These are phyloP conservation scores for Trichechus manatus DNA, from an alignment of 2,113 vertebrate genomes.

Conservation along the genomic window DNA sequence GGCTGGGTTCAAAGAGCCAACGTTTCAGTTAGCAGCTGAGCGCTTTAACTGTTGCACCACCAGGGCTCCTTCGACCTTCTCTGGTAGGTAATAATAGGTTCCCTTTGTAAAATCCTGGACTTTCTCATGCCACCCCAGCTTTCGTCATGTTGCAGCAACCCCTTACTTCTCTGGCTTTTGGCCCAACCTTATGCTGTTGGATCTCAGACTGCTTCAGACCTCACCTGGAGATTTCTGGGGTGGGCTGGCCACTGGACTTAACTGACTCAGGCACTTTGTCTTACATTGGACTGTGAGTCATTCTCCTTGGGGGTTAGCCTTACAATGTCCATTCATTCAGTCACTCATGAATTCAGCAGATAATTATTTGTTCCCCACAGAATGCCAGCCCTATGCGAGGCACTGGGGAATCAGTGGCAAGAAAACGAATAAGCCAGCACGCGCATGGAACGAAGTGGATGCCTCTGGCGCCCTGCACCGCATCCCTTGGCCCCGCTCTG, in stretches of 20 bases:
- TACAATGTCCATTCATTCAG: not conserved
- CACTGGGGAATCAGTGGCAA: not conserved
- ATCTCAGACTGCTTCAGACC: not conserved
- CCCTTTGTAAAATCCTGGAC: too few relatives aligned
- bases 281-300: not conserved
- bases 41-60: not conserved
- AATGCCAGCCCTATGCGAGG: not conserved
- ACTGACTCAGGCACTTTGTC: not conserved
- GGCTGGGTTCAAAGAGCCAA: not conserved
- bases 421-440: not conserved
- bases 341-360: not conserved
- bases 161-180: not conserved
- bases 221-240: not conserved
- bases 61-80: not conserved
- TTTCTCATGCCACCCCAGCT: rapidly evolving
- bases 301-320: not conserved
- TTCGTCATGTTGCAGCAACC: too few relatives aligned
- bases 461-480: too few relatives aligned
- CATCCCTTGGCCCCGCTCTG: not conserved
- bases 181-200: not conserved
- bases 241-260: not conserved
- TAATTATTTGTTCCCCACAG: not conserved
- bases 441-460: not conserved
- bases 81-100: not conserved
- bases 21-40: not conserved